phyloP scores from a whole-genome alignment of 2,113 vertebrate species.

The Nestor notabilis region DNA sequence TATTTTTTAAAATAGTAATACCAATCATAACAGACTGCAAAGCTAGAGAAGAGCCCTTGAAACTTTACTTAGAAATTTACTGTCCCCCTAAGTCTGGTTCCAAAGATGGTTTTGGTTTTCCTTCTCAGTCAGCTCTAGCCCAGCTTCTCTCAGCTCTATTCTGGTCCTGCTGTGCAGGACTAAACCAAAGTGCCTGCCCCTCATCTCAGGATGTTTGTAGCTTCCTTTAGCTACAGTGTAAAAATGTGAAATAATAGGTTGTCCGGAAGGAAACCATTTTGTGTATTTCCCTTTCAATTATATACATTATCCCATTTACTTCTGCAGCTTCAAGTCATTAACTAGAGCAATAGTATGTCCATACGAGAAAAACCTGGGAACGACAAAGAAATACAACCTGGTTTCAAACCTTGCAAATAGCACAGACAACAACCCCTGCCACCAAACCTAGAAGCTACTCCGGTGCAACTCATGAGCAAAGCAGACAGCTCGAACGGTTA shows the following conservation, averaged over 20 bases:
- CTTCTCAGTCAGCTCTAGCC: background rate
- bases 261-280: background rate
- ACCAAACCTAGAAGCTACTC: background rate
- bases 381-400: background rate
- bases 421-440: background rate
- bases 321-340: background rate
- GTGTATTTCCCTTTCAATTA: background rate
- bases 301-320: background rate
- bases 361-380: background rate
- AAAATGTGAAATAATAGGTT: background rate
- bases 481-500: background rate
- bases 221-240: background rate
- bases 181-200: background rate
- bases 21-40: background rate
- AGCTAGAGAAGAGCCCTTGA: background rate
- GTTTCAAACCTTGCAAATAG: background rate
- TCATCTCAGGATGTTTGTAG: background rate
- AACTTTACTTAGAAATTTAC: background rate
- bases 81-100: background rate
- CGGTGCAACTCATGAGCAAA: accelerated
- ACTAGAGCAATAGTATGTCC: background rate
- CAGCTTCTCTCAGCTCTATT: background rate
- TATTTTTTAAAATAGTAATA: background rate
- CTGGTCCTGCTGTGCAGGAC: background rate
- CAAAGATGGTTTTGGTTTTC: background rate